These are phyloP conservation scores for Anabas testudineus DNA, from an alignment of 2,797 vertebrate genomes.

Conservation along the genomic window DNA sequence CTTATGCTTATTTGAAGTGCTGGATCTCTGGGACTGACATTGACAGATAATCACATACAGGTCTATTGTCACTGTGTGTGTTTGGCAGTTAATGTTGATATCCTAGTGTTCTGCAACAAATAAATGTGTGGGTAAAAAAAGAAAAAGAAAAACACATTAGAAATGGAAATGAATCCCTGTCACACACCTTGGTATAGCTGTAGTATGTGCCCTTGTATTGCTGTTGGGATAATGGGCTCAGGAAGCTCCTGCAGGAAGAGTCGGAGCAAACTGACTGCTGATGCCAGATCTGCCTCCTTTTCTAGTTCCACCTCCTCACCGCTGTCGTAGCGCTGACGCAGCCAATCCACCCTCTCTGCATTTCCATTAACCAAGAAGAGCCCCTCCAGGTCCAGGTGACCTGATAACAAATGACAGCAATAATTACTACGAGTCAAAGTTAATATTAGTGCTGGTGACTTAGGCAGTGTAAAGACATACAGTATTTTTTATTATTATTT, in stretches of 20 bases:
- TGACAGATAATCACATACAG: too few relatives aligned
- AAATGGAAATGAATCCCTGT: neutral
- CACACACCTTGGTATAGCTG: constrained; percentile 93
- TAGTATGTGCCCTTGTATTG: constrained; percentile 92
- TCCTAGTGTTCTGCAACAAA: too few relatives aligned
- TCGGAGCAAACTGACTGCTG: constrained; percentile 96
- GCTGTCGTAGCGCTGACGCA: constrained; percentile 94
- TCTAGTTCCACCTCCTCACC: constrained; percentile 96
- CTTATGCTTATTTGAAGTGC: too few relatives aligned
- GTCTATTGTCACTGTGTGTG: too few relatives aligned
- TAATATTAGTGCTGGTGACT: neutral
- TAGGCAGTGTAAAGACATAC: too few relatives aligned
- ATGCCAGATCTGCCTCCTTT: constrained; percentile 96
- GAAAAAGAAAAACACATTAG: neutral
- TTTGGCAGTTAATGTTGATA: too few relatives aligned
- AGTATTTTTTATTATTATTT: too few relatives aligned
- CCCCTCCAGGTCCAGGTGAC: constrained; percentile 95
- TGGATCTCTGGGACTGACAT: too few relatives aligned
- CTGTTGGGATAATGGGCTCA: constrained; percentile 93
- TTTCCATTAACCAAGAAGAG: constrained; percentile 98
- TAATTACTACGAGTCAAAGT: constrained; percentile 2
- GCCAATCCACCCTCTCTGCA: constrained; percentile 97
- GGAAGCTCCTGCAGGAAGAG: constrained; percentile 99
- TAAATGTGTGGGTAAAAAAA: neutral
- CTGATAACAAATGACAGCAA: constrained; percentile 68